Conservation (phyloP, 37 sponge, comb jelly and placozoan species). For the Theonella swinhoei region DNA sequence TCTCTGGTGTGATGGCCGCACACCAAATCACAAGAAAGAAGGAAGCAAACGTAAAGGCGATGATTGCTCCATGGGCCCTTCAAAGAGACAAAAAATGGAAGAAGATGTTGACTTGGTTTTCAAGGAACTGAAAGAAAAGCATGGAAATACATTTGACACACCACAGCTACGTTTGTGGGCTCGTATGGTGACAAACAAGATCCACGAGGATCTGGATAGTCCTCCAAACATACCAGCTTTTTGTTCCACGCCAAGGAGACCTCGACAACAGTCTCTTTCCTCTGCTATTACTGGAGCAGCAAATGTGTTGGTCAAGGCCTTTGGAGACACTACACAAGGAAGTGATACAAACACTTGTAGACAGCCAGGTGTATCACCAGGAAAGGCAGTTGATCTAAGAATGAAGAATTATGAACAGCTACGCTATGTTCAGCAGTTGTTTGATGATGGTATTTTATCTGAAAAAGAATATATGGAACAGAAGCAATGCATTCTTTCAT, state of each 20-base stretch:
- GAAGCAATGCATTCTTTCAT: conserved; percentile 12
- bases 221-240: conserved; percentile 40
- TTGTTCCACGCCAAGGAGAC: neutral
- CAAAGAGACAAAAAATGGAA: conserved; percentile 31
- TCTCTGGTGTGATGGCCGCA: conserved; percentile 44
- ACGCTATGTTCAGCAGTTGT: conserved; percentile 37
- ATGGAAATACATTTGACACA: conserved; percentile 17
- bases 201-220: conserved; percentile 29
- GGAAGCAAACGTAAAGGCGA: neutral
- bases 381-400: conserved; percentile 23
- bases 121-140: conserved; percentile 29
- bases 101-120: conserved; percentile 31
- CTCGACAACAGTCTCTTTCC: neutral
- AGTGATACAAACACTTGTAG: neutral
- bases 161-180: conserved; percentile 45
- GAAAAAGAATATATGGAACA: conserved; percentile 31
- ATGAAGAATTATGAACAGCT: conserved; percentile 51
- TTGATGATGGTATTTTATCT: conserved; percentile 38
- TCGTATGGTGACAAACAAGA: neutral
- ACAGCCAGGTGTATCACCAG: conserved; percentile 36
- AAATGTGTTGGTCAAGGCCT: no score
- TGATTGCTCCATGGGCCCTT: no score
- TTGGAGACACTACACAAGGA: neutral
- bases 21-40: neutral
- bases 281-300: conserved; percentile 11